phyloP scores from a whole-genome alignment of 1,140 invertebrate species.

The Aporrectodea caliginosa region DNA sequence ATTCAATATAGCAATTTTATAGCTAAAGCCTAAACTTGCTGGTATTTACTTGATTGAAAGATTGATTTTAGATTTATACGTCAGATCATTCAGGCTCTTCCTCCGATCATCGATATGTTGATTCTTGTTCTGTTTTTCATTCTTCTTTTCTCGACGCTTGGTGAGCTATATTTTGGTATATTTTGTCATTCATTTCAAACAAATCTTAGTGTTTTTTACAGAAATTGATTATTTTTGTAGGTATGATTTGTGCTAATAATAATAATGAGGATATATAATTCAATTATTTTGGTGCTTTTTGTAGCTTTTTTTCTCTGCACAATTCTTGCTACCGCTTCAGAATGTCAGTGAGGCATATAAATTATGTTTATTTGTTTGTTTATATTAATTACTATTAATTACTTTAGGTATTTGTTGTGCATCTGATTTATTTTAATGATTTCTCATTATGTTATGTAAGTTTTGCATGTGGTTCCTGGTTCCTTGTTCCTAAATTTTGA shows the following conservation, averaged over 20 bases:
- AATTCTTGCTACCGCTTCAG: slow-evolving; percentile 27
- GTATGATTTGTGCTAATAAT: slow-evolving; percentile 3
- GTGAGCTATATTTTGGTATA: slow-evolving; percentile 39
- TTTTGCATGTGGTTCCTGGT: no score
- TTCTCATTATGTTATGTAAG: no score
- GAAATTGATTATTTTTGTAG: no score
- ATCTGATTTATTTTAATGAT: no score
- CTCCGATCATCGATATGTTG: slow-evolving; percentile 84
- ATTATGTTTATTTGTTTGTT: no score
- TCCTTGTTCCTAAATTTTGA: no score
- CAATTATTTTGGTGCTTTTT: not conserved
- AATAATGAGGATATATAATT: not conserved
- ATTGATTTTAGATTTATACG: slow-evolving; percentile 57
- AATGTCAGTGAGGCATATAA: slow-evolving; percentile 10
- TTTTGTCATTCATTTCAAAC: not conserved
- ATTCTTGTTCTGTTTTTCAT: slow-evolving; percentile 80
- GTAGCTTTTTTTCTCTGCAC: slow-evolving; percentile 24
- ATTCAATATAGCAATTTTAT: no score
- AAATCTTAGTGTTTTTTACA: slow-evolving; percentile 11
- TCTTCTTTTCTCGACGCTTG: slow-evolving; percentile 72
- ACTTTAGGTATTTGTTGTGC: no score
- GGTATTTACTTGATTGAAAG: no score
- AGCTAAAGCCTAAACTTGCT: no score
- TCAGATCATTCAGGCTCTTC: slow-evolving; percentile 72
- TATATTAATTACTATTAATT: no score